phyloP scores from a whole-genome alignment of 2,797 vertebrate species.

The Todus mexicanus region DNA sequence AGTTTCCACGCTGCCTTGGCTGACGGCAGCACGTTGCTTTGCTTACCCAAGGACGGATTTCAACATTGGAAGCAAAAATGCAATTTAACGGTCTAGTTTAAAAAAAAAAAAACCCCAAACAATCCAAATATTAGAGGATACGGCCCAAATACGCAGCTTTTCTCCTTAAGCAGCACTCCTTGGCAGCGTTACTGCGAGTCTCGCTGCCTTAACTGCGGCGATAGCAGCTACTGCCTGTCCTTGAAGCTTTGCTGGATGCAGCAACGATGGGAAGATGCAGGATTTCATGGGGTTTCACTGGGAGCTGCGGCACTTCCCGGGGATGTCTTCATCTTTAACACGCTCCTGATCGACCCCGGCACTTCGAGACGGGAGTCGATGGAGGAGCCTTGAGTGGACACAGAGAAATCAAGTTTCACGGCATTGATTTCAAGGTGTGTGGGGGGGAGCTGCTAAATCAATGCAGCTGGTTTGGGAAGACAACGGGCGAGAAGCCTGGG shows the following conservation, averaged over 20 bases:
- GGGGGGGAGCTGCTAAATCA: not conserved
- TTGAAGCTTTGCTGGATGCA: not conserved
- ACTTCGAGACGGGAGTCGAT: rapidly evolving
- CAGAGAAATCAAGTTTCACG: not conserved
- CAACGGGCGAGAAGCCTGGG: not conserved
- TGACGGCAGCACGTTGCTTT: not conserved
- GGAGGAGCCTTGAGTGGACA: not conserved
- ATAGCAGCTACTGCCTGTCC: not conserved
- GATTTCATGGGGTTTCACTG: not conserved
- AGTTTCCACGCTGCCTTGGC: not conserved
- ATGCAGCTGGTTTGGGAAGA: not conserved
- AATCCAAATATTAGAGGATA: not conserved
- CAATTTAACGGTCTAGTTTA: not conserved
- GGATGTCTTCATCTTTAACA: not conserved
- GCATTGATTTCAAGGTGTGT: not conserved
- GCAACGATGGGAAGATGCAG: not conserved
- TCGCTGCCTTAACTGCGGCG: not conserved
- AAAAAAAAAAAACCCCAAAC: not conserved
- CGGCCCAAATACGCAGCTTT: not conserved
- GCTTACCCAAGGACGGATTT: not conserved
- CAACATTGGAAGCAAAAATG: constrained; percentile 1
- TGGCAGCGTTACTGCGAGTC: not conserved
- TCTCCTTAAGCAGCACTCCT: not conserved
- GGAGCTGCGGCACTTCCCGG: not conserved
- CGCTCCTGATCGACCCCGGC: not conserved